Evolutionary conservation across 30 jellyfish, hydroid and myxozoan genomes (phyloP), one percentile per base, ranked within the genome.

Genomic region (Rhopilema esculentum): DNA sequence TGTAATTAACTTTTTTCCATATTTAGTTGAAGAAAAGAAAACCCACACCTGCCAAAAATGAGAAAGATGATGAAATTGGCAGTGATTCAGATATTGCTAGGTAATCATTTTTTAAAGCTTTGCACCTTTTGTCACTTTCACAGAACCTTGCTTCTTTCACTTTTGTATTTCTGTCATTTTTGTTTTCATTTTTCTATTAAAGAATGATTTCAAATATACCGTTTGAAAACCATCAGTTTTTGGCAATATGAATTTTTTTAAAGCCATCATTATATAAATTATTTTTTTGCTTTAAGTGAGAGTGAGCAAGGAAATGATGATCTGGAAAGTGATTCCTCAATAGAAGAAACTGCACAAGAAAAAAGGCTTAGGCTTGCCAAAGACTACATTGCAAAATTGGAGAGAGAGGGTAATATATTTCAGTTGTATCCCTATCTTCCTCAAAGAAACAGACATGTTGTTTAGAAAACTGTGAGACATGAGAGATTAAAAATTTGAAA

Each of bases 261-360:
- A n/a, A n/a, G n/a, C n/a, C n/a, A n/a, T n/a, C n/a, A n/a, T n/a
- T n/a, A n/a, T n/a, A n/a, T n/a, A n/a, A n/a, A n/a, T n/a, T n/a
- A n/a, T n/a, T n/a, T n/a, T n/a, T n/a, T n/a, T n/a, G 21, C 51
- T 28, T 83, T 28, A 31, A 85, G 94, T 75, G 88, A 76, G 64
- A 64, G 28, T 83, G 94, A 73, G 9, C 26, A 69, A 19, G 83
- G 27, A 18, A 21, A 17, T 20, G 48, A 79, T 17, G 90, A 26
- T 8, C 49, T 31, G 65, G 88, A 69, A 27, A 75, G 91, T 48
- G 90, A 77, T 61, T 95, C 49, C 16, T 75, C 96, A 16, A 63
- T 80, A 1, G 92, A 83, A 1, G 98, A 93, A 77, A 93, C 98
- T 16, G 98, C 98, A 21, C 98, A 93, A 77, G 97, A 88, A 77